Percentiles rank a stretch among this genome's conserved stretches.
These are phyloP conservation scores for Epinephelus coioides DNA, from an alignment of 2,797 vertebrate genomes.

Conservation along the genomic window DNA sequence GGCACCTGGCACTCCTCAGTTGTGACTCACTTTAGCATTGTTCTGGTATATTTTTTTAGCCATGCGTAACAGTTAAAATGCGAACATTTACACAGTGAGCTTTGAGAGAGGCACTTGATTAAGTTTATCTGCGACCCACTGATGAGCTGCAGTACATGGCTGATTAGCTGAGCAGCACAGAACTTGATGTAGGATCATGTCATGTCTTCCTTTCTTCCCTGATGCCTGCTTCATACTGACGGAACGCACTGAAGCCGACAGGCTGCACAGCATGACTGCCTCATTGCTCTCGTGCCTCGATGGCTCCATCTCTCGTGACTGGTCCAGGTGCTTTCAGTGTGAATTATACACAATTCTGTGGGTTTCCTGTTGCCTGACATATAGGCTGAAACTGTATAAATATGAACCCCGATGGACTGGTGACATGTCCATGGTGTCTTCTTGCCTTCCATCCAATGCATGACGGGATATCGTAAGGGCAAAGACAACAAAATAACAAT, in stretches of 20 bases:
- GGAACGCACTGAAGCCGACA: constrained; percentile 19
- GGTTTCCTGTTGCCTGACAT: not conserved
- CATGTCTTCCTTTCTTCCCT: not conserved
- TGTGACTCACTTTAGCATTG: not conserved
- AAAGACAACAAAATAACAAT: not conserved
- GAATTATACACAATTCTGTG: not conserved
- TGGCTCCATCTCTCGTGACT: not conserved
- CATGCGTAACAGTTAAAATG: not conserved
- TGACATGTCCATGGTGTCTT: not conserved
- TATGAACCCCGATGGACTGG: not conserved
- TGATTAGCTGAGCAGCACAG: not conserved
- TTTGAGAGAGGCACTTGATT: constrained; percentile 5
- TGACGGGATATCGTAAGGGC: not conserved
- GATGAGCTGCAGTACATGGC: not conserved
- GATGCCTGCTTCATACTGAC: not conserved
- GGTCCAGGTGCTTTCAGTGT: not conserved
- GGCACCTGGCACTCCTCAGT: not conserved
- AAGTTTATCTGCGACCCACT: not conserved
- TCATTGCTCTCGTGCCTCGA: constrained; percentile 14
- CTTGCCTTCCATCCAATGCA: not conserved
- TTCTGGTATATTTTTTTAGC: not conserved
- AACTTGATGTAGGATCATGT: not conserved
- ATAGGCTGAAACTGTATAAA: not conserved
- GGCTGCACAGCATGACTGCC: constrained; percentile 12
- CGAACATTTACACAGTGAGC: not conserved